phyloP scores from a whole-genome alignment of 2,888 invertebrate genomes.

The Colostygia pectinataria region DNA sequence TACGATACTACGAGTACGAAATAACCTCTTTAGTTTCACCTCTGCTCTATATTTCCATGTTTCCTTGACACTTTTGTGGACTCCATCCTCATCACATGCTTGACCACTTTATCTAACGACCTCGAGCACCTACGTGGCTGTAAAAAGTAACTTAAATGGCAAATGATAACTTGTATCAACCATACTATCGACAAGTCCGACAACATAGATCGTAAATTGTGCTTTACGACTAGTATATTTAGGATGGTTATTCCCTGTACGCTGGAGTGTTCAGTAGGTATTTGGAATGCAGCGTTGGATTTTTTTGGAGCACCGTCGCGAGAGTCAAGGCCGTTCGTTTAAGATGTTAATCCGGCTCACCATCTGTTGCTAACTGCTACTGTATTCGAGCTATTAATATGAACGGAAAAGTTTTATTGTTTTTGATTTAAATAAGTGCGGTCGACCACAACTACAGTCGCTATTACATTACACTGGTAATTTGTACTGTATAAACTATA shows the following conservation, averaged over 20 bases:
- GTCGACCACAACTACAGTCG: constrained; percentile 6
- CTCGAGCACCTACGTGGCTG: too few species aligned
- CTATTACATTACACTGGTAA: background rate
- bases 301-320: constrained; percentile 40
- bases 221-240: background rate
- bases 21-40: too few species aligned
- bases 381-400: constrained; percentile 39
- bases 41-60: too few species aligned
- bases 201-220: constrained; percentile 7
- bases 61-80: too few species aligned
- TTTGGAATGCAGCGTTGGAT: constrained; percentile 34
- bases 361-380: constrained; percentile 47
- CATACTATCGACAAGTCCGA: background rate
- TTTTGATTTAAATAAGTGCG: constrained; percentile 30
- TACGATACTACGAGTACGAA: too few species aligned
- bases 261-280: background rate
- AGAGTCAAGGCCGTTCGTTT: constrained; percentile 58
- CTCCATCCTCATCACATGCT: too few species aligned
- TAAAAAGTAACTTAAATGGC: too few species aligned
- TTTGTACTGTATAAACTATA: too few species aligned
- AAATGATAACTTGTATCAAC: background rate
- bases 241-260: constrained; percentile 9
- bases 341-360: constrained; percentile 20
- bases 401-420: constrained; percentile 40
- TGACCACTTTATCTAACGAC: too few species aligned